Conservation (phyloP, 2,113 vertebrate species). For the Bettongia penicillata region DNA sequence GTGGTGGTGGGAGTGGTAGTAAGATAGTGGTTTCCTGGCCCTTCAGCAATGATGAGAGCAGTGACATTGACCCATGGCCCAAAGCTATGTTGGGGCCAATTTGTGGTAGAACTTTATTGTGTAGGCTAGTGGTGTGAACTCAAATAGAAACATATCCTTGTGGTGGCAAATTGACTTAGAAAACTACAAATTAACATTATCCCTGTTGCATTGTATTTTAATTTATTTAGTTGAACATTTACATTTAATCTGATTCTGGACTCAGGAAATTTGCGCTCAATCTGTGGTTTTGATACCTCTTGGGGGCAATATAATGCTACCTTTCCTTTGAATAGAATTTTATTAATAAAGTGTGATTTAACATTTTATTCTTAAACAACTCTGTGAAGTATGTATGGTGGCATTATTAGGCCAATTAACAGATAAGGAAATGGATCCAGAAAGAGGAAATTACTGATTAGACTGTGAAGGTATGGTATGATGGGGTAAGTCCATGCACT, state of each 20-base stretch:
- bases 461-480: background rate
- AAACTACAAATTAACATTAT: too few relatives aligned
- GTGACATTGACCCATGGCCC: background rate
- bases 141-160: background rate
- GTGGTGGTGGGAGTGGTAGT: too few relatives aligned
- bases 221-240: too few relatives aligned
- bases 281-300: too few relatives aligned
- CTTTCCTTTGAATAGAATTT: background rate
- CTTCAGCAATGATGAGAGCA: background rate
- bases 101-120: background rate
- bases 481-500: background rate
- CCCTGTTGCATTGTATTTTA: too few relatives aligned
- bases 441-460: background rate
- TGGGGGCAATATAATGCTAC: background rate
- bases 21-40: background rate
- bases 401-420: background rate
- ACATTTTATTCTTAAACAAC: background rate
- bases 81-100: background rate
- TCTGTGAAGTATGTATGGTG: background rate
- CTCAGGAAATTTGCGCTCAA: too few relatives aligned
- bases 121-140: background rate
- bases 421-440: background rate
- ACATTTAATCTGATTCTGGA: too few relatives aligned
- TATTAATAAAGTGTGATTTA: background rate
- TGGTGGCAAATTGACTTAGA: background rate